Evolutionary conservation across 2,113 vertebrate genomes (phyloP).

Genomic region (Microtus oregoni): DNA sequence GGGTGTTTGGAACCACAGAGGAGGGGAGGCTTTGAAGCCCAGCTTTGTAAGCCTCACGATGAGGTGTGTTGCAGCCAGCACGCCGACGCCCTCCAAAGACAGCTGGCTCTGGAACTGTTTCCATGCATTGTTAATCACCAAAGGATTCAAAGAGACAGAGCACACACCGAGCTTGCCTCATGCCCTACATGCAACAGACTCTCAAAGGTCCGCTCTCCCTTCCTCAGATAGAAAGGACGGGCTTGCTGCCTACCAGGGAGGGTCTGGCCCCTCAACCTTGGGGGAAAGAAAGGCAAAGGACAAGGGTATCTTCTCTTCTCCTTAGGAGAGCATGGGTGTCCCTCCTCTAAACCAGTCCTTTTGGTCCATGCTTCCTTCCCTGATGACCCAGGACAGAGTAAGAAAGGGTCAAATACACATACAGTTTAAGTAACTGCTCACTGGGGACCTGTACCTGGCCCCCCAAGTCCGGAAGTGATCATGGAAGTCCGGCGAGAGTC

Average conservation of each 20-base stretch:
- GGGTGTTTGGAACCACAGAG: not conserved
- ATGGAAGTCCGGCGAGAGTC: not conserved
- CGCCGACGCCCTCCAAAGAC: not conserved
- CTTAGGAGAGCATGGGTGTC: not conserved
- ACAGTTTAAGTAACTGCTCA: not conserved
- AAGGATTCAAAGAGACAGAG: slow-evolving; percentile 29
- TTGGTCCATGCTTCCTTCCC: not conserved
- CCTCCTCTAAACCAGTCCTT: not conserved
- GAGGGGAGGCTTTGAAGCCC: not conserved
- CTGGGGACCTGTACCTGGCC: not conserved
- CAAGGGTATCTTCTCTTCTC: not conserved
- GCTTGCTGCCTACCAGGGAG: not conserved
- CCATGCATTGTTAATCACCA: slow-evolving; percentile 15
- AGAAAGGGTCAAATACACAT: accelerated
- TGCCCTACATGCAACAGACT: not conserved
- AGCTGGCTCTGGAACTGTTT: slow-evolving; percentile 45
- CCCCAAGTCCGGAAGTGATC: not conserved
- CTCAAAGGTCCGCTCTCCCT: not conserved
- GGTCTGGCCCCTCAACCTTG: not conserved
- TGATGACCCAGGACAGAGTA: not conserved
- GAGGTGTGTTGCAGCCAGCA: not conserved
- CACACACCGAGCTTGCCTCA: not conserved
- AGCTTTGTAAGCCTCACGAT: not conserved
- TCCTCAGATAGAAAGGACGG: not conserved
- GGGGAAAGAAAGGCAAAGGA: slow-evolving; percentile 7